phyloP scores from a whole-genome alignment of 2,797 vertebrate genomes.

The Sebastes nivosus region DNA sequence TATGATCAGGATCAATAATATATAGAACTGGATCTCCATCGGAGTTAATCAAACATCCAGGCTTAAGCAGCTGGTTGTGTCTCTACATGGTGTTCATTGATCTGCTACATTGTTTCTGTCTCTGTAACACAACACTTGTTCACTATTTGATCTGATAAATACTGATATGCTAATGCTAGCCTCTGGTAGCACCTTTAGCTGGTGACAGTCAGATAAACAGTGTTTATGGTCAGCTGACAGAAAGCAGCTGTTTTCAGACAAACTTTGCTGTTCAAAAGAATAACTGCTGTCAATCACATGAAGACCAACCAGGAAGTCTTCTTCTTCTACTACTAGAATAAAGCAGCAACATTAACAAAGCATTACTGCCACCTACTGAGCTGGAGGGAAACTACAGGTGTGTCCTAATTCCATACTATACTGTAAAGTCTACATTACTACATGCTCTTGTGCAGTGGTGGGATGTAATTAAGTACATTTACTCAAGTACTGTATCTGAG shows the following conservation, averaged over 20 bases:
- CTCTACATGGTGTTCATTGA: too few relatives aligned
- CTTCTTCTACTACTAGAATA: not conserved
- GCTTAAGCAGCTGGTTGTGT: too few relatives aligned
- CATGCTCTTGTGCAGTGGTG: not conserved
- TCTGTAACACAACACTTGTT: not conserved
- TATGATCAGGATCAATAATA: not conserved
- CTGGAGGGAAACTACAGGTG: not conserved
- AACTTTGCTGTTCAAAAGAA: not conserved
- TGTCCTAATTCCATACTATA: not conserved
- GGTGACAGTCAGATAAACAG: not conserved
- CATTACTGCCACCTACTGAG: not conserved
- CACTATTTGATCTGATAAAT: not conserved
- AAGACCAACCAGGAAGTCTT: not conserved
- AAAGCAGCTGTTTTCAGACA: not conserved
- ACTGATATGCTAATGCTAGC: not conserved
- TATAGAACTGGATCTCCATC: not conserved
- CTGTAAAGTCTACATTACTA: not conserved
- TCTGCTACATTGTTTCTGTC: too few relatives aligned
- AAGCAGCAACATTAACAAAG: not conserved
- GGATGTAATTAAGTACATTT: not conserved
- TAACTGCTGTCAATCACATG: not conserved
- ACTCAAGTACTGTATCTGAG: not conserved
- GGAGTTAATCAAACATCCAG: not conserved
- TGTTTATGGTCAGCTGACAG: not conserved
- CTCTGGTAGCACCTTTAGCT: not conserved